Evolutionary conservation across 30 jellyfish, hydroid and myxozoan species (phyloP).

Genomic region (Hydractinia echinata): DNA sequence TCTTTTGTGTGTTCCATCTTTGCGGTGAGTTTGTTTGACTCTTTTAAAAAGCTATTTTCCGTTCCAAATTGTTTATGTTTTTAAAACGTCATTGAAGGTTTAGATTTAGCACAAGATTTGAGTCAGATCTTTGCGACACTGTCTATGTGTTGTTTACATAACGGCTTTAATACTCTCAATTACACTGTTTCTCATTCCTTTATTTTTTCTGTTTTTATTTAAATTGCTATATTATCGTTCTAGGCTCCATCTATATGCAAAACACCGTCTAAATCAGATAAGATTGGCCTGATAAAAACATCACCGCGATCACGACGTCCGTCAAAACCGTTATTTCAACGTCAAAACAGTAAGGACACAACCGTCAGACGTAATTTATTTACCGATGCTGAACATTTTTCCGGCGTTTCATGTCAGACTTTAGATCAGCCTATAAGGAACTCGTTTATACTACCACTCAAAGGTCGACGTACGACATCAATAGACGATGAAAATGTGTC

Average conservation of each 20-base stretch:
- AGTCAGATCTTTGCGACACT: no score
- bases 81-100: no score
- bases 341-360: conserved; percentile 14
- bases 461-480: conserved; percentile 3
- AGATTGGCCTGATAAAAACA: background rate
- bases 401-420: background rate
- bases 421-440: background rate
- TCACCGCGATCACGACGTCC: background rate
- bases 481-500: background rate
- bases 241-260: background rate
- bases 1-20: no score
- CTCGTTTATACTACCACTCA: background rate
- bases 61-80: no score
- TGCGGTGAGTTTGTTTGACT: no score
- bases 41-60: no score
- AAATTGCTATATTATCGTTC: background rate
- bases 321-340: background rate
- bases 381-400: conserved; percentile 8
- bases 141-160: no score
- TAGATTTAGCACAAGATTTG: no score
- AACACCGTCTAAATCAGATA: background rate
- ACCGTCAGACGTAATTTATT: conserved; percentile 12
- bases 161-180: no score
- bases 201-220: background rate
- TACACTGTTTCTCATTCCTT: no score